Evolutionary conservation across 2,797 vertebrate genomes (phyloP), one percentile per base, ranked within the genome.

Genomic region (Atherinosoma microstoma): DNA sequence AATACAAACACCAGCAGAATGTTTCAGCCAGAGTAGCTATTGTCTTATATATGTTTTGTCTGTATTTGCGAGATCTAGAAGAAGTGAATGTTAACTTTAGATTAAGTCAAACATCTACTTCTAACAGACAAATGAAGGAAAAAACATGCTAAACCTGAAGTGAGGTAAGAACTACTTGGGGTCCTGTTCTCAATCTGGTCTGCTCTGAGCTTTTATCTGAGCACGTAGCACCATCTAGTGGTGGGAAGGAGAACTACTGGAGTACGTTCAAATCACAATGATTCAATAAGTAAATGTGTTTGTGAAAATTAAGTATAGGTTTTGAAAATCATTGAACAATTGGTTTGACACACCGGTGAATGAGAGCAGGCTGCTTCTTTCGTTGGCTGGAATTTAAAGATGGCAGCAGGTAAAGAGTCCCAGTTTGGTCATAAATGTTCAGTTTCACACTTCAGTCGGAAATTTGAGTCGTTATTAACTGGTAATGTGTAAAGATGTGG

Each of bases 151-250:
- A 27, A 67, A 34, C n/a, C 5, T 0, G 24, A 24, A 45, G 11
- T 27, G 29, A 53, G 29, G 53, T 56, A 61, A 82, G 76, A 75
- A 20, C 42, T 40, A 20, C 10, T 15, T 18, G 15, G 35, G 8
- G 3, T 58, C 0, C 2, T 24, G 34, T 27, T 30, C 36, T 4
- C 1, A 58, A 15, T 9, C 38, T 1, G 61, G 1, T 3, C 49
- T 22, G 56, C n/a, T 42, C 13, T 22, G 18, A 24, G 58, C 67
- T 70, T 0, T 89, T 88, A 77, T 62, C 1, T 89, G 68, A 69
- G 84, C 70, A 27, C 73, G 20, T 71, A 81, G 70, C 62, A 7
- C 87, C 92, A 91, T 89, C 92, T 91, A 83, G 89, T 87, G 92
- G 80, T n/a, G 1, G 3, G 0, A 2, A 2, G 2, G 16, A 67